Conservation (phyloP, 35 echinoderm and acorn worm species). For the Amphiura filiformis region DNA sequence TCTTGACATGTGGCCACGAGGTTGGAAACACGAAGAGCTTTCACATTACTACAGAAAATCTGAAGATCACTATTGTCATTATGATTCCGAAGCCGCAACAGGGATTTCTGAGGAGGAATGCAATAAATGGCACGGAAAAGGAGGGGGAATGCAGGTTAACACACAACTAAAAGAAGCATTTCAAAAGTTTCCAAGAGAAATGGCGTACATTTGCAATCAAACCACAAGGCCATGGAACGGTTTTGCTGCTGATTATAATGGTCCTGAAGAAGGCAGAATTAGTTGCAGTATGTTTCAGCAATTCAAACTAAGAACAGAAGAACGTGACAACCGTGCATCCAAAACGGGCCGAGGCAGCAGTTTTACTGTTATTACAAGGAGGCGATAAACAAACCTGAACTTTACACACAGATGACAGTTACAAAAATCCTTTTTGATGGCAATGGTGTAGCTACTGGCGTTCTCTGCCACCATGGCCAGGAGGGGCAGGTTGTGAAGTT, state of each 20-base stretch:
- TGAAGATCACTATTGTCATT: slow-evolving; percentile 38
- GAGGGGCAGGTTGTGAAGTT: not conserved
- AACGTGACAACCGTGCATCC: slow-evolving; percentile 7
- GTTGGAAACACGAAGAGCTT: slow-evolving; percentile 32
- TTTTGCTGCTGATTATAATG: slow-evolving; percentile 16
- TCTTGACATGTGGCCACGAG: slow-evolving; percentile 17
- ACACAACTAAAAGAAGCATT: slow-evolving; percentile 36
- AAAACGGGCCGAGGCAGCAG: slow-evolving; percentile 34
- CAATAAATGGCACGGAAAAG: too few species aligned
- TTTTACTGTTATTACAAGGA: slow-evolving; percentile 24
- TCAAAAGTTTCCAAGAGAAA: slow-evolving; percentile 16
- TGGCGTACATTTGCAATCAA: slow-evolving; percentile 17
- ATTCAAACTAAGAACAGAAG: slow-evolving; percentile 24
- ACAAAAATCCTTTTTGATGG: slow-evolving; percentile 28
- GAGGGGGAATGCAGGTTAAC: slow-evolving; percentile 20
- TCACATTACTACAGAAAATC: slow-evolving; percentile 13
- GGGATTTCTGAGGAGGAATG: slow-evolving; percentile 8
- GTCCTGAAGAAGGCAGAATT: not conserved
- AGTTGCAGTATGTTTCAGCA: slow-evolving; percentile 38
- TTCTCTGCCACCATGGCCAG: slow-evolving; percentile 4
- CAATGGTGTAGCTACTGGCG: not conserved
- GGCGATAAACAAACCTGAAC: not conserved
- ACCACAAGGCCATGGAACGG: slow-evolving; percentile 22
- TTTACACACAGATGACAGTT: not conserved
- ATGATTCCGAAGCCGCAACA: not conserved